A percentile compares a stretch with the other conserved stretches of the same genome.
Conservation (phyloP, 2,888 invertebrate genomes). For the Agrilus biguttatus region DNA sequence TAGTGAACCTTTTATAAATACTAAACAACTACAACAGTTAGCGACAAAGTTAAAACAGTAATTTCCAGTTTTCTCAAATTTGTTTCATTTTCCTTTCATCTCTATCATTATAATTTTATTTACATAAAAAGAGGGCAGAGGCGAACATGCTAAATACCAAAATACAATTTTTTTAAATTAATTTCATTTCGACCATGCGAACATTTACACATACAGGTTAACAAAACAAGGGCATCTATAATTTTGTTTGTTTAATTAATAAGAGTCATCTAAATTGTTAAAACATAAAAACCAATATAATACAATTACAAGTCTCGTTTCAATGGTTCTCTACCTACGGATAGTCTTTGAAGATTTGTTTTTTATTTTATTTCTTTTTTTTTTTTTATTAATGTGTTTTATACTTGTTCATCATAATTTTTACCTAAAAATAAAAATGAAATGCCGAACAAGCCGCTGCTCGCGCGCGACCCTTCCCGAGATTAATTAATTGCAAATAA, state of each 20-base stretch:
- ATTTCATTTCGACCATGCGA: background rate
- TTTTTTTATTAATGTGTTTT: no score
- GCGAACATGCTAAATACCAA: background rate
- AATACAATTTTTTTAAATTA: background rate
- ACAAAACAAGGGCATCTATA: background rate
- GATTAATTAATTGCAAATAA: no score
- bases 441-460: no score
- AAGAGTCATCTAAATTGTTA: no score
- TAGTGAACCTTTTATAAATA: slow-evolving; percentile 8
- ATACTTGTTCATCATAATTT: no score
- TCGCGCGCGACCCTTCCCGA: no score
- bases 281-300: no score
- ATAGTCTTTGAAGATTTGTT: no score
- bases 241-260: background rate
- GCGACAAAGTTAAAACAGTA: slow-evolving; percentile 10
- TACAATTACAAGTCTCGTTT: no score
- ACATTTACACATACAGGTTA: background rate
- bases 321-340: no score
- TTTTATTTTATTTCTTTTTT: no score
- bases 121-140: background rate
- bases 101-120: background rate
- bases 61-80: slow-evolving; percentile 4
- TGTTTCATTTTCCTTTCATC: background rate
- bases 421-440: no score
- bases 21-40: slow-evolving; percentile 6